These are phyloP conservation scores for Turritopsis rubra DNA, from an alignment of 30 jellyfish, hydroid and myxozoan species.

Conservation along the genomic window DNA sequence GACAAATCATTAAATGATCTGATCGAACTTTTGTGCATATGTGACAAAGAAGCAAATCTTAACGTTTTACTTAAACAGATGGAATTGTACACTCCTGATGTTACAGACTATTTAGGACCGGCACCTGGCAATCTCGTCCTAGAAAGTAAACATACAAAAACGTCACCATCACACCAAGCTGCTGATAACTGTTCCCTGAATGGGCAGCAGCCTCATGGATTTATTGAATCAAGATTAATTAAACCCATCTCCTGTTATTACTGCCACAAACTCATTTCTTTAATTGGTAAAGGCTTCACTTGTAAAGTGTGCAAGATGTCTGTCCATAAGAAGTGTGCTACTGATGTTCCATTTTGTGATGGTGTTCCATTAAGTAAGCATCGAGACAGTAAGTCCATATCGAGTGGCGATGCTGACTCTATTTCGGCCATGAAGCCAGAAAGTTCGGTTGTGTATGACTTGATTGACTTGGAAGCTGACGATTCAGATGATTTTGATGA, in stretches of 20 bases:
- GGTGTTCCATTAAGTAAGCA: constrained; percentile 12
- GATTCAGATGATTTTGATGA: constrained; percentile 29
- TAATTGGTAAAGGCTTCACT: constrained; percentile 52
- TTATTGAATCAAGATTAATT: constrained; percentile 56
- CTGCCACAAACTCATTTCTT: constrained; percentile 39
- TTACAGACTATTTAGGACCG: constrained; percentile 75
- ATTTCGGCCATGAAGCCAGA: not conserved
- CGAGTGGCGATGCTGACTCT: not conserved
- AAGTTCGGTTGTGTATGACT: constrained; percentile 28
- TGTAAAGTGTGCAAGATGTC: constrained; percentile 70
- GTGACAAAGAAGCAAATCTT: constrained; percentile 42
- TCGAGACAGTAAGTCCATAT: not conserved
- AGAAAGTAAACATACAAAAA: constrained; percentile 65
- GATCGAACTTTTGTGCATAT: constrained; percentile 16
- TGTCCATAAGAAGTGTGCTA: constrained; percentile 88
- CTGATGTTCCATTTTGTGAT: constrained; percentile 73
- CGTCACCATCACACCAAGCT: constrained; percentile 26
- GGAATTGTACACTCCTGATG: constrained; percentile 66
- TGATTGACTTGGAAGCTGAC: constrained; percentile 29
- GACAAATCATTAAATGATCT: constrained; percentile 33
- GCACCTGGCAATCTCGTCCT: constrained; percentile 65
- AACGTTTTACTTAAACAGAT: constrained; percentile 40
- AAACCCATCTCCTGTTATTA: constrained; percentile 80
- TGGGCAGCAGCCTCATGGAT: constrained; percentile 79
- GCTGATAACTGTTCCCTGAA: not conserved